Evolutionary conservation across 2,113 vertebrate species (phyloP).

Genomic region (Tragelaphus strepsiceros): DNA sequence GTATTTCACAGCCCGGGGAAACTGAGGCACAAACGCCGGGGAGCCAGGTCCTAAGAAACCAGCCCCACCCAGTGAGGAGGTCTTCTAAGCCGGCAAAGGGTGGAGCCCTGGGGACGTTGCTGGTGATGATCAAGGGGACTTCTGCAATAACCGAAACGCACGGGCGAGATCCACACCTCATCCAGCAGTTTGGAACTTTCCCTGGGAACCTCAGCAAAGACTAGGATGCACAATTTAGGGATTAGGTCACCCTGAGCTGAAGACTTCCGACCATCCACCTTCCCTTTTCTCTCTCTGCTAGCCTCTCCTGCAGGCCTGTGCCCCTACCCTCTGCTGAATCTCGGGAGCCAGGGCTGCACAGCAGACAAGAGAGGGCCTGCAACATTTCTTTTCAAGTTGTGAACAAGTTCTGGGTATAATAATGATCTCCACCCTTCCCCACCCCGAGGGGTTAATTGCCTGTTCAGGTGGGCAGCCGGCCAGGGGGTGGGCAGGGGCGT

Average conservation of each 20-base stretch:
- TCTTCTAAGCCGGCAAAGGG: neutral
- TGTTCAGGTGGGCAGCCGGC: neutral
- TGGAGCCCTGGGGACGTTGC: no score
- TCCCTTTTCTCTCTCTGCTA: neutral
- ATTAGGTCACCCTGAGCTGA: no score
- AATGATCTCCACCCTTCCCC: neutral
- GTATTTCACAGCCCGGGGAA: constrained; percentile 6
- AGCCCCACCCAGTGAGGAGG: neutral
- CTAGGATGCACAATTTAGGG: neutral
- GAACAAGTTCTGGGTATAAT: neutral
- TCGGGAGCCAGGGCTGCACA: neutral
- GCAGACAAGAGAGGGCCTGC: neutral
- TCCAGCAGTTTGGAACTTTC: neutral
- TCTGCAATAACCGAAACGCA: accelerated
- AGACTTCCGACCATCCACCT: no score
- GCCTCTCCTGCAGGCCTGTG: neutral
- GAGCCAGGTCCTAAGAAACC: neutral
- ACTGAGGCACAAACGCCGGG: neutral
- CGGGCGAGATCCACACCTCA: neutral
- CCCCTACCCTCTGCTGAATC: neutral
- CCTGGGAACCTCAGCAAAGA: neutral
- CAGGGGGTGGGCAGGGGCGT: neutral
- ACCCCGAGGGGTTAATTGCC: neutral
- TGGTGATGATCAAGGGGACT: neutral
- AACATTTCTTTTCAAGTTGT: neutral